Conservation (phyloP, 2,113 vertebrate species). For the Dasyprocta punctata region DNA sequence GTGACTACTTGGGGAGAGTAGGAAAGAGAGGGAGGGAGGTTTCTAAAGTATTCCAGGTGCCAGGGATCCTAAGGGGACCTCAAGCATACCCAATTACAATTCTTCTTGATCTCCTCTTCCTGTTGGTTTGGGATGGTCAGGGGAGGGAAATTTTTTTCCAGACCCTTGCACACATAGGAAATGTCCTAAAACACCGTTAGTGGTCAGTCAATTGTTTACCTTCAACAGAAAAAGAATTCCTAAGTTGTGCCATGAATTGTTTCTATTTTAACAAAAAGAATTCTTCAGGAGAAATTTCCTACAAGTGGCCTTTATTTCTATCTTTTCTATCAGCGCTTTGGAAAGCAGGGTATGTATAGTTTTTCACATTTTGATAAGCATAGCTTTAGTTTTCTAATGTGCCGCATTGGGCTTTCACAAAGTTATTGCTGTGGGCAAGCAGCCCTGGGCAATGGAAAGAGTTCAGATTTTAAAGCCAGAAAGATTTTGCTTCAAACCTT, state of each 20-base stretch:
- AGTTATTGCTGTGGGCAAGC: background rate
- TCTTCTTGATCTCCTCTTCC: background rate
- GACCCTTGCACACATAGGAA: background rate
- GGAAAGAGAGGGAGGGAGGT: background rate
- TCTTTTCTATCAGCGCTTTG: background rate
- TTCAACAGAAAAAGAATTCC: slow-evolving; percentile 9
- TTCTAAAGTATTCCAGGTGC: background rate
- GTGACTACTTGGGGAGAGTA: background rate
- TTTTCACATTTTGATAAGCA: background rate
- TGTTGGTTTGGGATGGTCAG: rapidly evolving
- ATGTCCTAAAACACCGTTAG: background rate
- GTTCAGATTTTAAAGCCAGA: background rate
- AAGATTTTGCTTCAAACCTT: background rate
- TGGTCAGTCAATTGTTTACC: background rate
- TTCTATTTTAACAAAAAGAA: background rate
- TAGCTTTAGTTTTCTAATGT: background rate
- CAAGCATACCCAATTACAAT: background rate
- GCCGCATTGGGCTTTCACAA: background rate
- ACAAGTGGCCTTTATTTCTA: background rate
- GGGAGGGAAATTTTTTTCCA: background rate
- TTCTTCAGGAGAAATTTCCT: background rate
- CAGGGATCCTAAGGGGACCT: background rate
- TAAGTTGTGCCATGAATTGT: background rate
- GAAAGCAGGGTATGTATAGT: background rate
- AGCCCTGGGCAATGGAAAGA: background rate